These are phyloP conservation scores for Anableps anableps DNA, from an alignment of 2,797 vertebrate species.

Conservation along the genomic window DNA sequence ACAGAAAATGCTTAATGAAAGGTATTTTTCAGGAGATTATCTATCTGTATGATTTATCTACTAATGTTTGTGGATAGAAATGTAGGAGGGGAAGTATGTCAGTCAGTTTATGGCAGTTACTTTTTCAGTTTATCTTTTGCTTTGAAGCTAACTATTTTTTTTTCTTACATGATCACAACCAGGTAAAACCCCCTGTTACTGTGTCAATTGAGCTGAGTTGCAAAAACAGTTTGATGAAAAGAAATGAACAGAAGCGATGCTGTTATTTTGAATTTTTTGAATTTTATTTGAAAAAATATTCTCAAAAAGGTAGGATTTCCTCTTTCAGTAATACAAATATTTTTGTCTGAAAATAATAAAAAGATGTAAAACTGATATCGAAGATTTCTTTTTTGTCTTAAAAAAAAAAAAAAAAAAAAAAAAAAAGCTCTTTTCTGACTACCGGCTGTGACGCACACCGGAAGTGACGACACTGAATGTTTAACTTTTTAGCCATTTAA, in stretches of 20 bases:
- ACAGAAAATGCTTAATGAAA: too few relatives aligned
- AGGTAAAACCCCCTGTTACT: neutral
- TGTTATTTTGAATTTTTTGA: neutral
- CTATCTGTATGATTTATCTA: too few relatives aligned
- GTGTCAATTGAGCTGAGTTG: neutral
- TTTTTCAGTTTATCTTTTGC: neutral
- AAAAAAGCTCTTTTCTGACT: neutral
- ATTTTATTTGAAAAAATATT: neutral
- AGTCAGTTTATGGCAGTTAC: neutral
- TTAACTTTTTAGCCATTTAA: neutral
- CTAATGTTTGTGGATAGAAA: too few relatives aligned
- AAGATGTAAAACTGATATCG: neutral
- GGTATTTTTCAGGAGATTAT: too few relatives aligned
- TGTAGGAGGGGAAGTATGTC: neutral
- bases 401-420: too few relatives aligned
- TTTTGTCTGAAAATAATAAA: neutral
- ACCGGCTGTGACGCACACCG: conserved; percentile 13
- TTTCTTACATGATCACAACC: neutral
- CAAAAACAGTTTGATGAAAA: neutral
- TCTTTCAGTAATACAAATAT: neutral
- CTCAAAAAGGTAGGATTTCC: neutral
- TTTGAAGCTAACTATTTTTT: neutral
- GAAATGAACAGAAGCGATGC: neutral
- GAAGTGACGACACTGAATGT: conserved; percentile 15
- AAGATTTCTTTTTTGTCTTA: neutral